A percentile compares a stretch with the other conserved stretches of the same genome.
These are phyloP conservation scores for Pangasianodon gigas DNA, from an alignment of 2,113 vertebrate species.

Conservation along the genomic window DNA sequence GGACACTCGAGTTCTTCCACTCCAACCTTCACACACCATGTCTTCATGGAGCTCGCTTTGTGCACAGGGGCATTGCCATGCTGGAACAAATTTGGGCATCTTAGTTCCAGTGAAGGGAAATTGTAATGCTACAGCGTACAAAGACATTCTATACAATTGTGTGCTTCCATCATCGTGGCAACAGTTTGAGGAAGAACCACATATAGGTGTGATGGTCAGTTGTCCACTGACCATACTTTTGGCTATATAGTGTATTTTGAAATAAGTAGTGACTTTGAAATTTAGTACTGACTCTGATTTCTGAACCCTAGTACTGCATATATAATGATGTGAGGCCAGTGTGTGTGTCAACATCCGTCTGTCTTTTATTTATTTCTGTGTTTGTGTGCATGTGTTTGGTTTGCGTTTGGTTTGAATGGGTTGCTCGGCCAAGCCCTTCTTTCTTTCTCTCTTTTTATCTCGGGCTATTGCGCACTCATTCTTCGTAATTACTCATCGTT, in stretches of 20 bases:
- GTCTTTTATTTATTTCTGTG: slow-evolving; percentile 1
- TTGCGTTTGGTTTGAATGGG: background rate
- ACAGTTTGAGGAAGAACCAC: background rate
- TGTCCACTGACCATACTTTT: background rate
- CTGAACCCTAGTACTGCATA: background rate
- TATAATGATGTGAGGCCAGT: background rate
- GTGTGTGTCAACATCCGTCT: background rate
- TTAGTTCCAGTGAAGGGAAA: background rate
- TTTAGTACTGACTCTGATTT: background rate
- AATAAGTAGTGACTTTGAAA: background rate
- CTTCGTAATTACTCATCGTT: slow-evolving; percentile 41
- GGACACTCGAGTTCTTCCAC: background rate
- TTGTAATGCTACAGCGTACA: background rate
- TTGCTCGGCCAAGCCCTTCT: background rate
- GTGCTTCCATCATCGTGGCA: background rate
- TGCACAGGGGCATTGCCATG: background rate
- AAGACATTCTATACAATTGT: background rate
- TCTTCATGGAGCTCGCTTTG: background rate
- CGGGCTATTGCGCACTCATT: slow-evolving; percentile 27
- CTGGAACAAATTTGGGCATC: background rate
- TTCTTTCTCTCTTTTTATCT: slow-evolving; percentile 19
- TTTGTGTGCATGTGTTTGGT: background rate
- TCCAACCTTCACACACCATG: background rate
- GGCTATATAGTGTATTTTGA: background rate
- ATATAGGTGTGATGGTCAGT: background rate